These are phyloP conservation scores for Jacana jacana DNA, from an alignment of 2,113 vertebrate genomes.

Conservation along the genomic window DNA sequence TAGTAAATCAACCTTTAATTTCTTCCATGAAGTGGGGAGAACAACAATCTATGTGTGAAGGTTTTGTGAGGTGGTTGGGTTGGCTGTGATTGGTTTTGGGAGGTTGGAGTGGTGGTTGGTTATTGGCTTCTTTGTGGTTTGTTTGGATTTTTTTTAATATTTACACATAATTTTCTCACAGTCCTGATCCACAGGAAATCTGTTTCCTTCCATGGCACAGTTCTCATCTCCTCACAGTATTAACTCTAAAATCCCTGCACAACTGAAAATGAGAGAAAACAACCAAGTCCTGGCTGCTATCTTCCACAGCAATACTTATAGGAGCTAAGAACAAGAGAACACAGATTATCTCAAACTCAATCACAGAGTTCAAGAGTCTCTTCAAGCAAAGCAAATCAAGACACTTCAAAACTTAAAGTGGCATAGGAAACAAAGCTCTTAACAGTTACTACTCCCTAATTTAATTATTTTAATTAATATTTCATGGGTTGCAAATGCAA, in stretches of 20 bases:
- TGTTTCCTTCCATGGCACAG: background rate
- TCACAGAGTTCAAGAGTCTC: background rate
- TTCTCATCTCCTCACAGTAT: background rate
- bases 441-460: background rate
- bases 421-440: background rate
- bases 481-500: background rate
- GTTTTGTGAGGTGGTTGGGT: background rate
- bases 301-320: background rate
- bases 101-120: fast-evolving
- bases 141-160: background rate
- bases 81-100: background rate
- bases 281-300: background rate
- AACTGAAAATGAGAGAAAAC: background rate
- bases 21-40: background rate
- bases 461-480: slow-evolving; percentile 42
- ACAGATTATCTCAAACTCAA: background rate
- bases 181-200: background rate
- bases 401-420: background rate
- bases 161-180: background rate
- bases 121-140: fast-evolving
- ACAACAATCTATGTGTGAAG: background rate
- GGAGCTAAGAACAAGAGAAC: background rate
- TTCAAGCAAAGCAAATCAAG: background rate
- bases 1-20: background rate
- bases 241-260: background rate